A percentile compares a stretch with the other conserved stretches of the same genome.
Evolutionary conservation across 1,140 invertebrate genomes (phyloP).

Genomic region (Lutraria rhynchaena): DNA sequence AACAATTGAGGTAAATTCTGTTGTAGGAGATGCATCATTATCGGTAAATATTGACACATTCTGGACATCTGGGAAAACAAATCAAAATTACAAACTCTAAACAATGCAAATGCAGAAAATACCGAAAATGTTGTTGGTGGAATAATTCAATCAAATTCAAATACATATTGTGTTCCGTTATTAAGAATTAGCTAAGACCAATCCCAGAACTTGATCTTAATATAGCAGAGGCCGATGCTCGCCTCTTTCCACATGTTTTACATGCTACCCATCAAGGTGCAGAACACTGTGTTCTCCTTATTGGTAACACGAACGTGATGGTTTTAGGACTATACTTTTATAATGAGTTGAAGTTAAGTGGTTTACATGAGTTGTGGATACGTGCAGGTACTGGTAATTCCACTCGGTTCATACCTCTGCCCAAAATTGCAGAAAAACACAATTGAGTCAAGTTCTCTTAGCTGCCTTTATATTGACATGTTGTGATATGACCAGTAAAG

Average conservation of each 20-base stretch:
- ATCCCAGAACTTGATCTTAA: neutral
- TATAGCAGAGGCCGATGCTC: neutral
- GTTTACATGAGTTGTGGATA: conserved; percentile 3
- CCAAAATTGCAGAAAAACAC: neutral
- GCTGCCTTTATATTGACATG: neutral
- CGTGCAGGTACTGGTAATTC: neutral
- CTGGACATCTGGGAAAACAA: too few species aligned
- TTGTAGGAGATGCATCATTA: too few species aligned
- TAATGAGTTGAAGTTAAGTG: neutral
- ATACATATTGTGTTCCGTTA: too few species aligned
- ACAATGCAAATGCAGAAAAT: too few species aligned
- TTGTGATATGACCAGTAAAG: conserved; percentile 4
- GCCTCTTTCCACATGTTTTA: conserved; percentile 8
- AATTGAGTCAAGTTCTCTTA: neutral
- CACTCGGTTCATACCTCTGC: neutral
- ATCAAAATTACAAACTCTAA: too few species aligned
- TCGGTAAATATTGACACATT: too few species aligned
- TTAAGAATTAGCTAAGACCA: too few species aligned
- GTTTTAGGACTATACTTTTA: too few species aligned
- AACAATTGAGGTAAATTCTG: too few species aligned
- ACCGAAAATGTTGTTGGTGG: too few species aligned
- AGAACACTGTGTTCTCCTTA: neutral
- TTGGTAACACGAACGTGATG: too few species aligned
- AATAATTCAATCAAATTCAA: too few species aligned
- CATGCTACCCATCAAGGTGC: neutral